Base-by-base conservation (phyloP, 1,140 invertebrate species). In the Lutraria rhynchaena region DNA sequence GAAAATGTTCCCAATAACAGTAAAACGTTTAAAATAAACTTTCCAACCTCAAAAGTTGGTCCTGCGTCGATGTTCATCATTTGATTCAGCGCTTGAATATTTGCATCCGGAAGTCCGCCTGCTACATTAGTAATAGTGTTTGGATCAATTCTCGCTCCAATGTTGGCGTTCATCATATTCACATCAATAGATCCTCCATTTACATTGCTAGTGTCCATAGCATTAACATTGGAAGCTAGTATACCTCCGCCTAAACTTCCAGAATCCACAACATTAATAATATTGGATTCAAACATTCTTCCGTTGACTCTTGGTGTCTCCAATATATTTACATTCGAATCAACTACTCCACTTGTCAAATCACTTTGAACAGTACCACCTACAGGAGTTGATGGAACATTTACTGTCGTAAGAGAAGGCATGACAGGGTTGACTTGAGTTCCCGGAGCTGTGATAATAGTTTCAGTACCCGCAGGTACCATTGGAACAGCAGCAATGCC, bases 401-500 rank as follows among this genome's bases (percentile, higher is more conserved):
- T 73, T 0, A 41, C n/a, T 15, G 53, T 44, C 17, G 73, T n/a
- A 11, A 37, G 22, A 24, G 55, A n/a, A 11, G 70, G 49, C 19
- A 75, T 60, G 19, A 75, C 41, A 5, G 73, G 73, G n/a, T 24
- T 37, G 0, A 75, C 41, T 13, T 46, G 1, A 2, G 58, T 44
- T 1, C 73, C 73, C 9, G 73, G 73, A 5, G 13, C 24, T 22
- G 41, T 37, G n/a, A 75, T 60, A 1, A 75, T 37, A 3, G 55
- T 35, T 1, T 63, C 73, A n/a, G 73, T 75, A 24, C 73, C 73
- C 1, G 58, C 58, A 24, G 73, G 37, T 46, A 75, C 73, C 1
- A 74, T 31, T 0, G 70, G 70, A n/a, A 74, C 70, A 1, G 73
- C 57, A 19, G 55, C 35, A 29, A 61, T 61, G 29, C 73, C 57